A percentile compares a stretch with the other conserved stretches of the same genome.
Conservation (phyloP, 2,888 invertebrate species). For the Pegoplata infirma region DNA sequence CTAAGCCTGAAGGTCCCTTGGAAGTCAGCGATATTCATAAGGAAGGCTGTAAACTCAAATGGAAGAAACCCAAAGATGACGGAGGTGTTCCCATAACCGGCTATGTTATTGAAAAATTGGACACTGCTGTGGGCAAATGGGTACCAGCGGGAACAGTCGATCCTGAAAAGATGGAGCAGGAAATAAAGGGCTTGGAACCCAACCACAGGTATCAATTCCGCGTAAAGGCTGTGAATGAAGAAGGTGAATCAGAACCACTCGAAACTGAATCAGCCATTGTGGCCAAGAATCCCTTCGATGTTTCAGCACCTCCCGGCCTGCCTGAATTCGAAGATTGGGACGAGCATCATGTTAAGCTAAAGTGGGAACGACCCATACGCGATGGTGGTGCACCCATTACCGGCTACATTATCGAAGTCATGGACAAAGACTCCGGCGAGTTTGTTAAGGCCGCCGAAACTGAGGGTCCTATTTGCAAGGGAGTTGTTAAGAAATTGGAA, state of each 20-base stretch:
- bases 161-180: conserved; percentile 89
- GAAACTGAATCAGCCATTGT: conserved; percentile 92
- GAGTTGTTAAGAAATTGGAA: conserved; percentile 92
- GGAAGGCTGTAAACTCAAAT: conserved; percentile 94
- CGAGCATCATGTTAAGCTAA: conserved; percentile 92
- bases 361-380: conserved; percentile 93
- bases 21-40: conserved; percentile 94
- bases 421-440: conserved; percentile 90
- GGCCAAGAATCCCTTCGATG: conserved; percentile 98
- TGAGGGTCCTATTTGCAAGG: conserved; percentile 89
- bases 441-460: conserved; percentile 93
- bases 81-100: conserved; percentile 94
- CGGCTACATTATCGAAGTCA: conserved; percentile 94
- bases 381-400: conserved; percentile 97
- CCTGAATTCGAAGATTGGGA: conserved; percentile 95
- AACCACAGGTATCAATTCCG: conserved; percentile 98
- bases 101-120: conserved; percentile 97
- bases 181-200: conserved; percentile 91
- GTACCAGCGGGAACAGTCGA: conserved; percentile 90
- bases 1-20: conserved; percentile 87
- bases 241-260: conserved; percentile 97
- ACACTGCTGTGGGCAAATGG: conserved; percentile 91
- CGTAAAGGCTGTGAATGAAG: conserved; percentile 97
- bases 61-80: conserved; percentile 97
- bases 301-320: conserved; percentile 91